These are phyloP conservation scores for Rotaria socialis DNA, from an alignment of 2,888 invertebrate species.

Conservation along the genomic window DNA sequence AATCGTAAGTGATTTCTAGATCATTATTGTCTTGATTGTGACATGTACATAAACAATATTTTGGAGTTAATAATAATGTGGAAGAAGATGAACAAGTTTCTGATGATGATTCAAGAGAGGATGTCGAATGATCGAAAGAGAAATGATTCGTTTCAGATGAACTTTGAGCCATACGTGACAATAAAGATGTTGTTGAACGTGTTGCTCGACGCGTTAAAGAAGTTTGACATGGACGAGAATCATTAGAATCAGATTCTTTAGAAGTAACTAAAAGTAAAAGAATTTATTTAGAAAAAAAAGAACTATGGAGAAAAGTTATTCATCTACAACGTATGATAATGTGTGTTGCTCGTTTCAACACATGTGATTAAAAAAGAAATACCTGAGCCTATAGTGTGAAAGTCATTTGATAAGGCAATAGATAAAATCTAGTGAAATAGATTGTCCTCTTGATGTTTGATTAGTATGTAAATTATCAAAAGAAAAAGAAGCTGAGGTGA, in stretches of 20 bases:
- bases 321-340: no score
- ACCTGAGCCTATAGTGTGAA: no score
- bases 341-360: no score
- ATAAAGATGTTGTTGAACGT: background rate
- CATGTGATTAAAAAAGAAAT: no score
- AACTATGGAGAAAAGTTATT: no score
- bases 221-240: background rate
- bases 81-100: background rate
- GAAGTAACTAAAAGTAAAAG: background rate
- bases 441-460: no score
- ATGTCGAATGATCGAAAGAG: background rate
- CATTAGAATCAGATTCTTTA: conserved; percentile 12
- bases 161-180: conserved; percentile 17
- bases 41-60: background rate
- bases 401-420: no score
- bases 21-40: background rate
- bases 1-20: background rate
- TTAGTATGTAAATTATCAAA: no score
- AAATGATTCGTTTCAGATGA: conserved; percentile 4
- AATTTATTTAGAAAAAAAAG: background rate
- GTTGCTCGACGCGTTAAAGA: background rate
- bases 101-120: background rate
- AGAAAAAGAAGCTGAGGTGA: no score
- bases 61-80: background rate
- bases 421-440: no score